Conservation (phyloP, 2,888 invertebrate genomes). For the Eurois occulta region DNA sequence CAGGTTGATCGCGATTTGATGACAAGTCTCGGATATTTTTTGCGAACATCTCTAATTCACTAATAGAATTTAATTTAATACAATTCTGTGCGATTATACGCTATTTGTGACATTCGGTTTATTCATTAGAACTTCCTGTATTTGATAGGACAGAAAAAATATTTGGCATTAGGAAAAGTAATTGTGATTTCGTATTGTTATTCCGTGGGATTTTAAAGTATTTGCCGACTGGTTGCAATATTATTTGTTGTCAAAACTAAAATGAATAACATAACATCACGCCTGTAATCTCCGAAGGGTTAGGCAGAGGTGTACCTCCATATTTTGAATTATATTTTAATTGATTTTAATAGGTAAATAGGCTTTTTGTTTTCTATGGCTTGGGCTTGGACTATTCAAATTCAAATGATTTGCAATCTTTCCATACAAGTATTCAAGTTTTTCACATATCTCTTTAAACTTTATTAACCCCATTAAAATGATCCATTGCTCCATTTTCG, state of each 20-base stretch:
- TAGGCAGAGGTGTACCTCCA: too few relatives aligned
- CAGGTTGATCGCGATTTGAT: constrained; percentile 79
- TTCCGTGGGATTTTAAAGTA: not conserved
- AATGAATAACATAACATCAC: too few relatives aligned
- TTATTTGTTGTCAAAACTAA: not conserved
- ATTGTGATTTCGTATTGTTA: not conserved
- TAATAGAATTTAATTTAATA: constrained; percentile 84
- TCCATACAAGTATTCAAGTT: not conserved
- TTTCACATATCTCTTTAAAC: too few relatives aligned
- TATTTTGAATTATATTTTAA: too few relatives aligned
- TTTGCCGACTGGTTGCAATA: not conserved
- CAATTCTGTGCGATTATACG: constrained; percentile 74
- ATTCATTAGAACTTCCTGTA: constrained; percentile 84
- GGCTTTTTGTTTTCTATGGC: not conserved
- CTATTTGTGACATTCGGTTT: constrained; percentile 70
- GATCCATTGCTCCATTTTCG: not conserved
- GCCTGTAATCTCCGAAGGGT: too few relatives aligned
- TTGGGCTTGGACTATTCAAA: not conserved
- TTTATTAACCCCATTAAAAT: constrained; percentile 8
- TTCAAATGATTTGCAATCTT: not conserved
- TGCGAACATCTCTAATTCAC: constrained; percentile 71
- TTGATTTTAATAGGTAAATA: too few relatives aligned
- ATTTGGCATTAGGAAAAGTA: not conserved
- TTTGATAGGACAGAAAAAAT: constrained; percentile 45
- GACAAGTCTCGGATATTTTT: constrained; percentile 75